Base-by-base conservation (phyloP, 2,888 invertebrate species). In the Fabriciana adippe region DNA sequence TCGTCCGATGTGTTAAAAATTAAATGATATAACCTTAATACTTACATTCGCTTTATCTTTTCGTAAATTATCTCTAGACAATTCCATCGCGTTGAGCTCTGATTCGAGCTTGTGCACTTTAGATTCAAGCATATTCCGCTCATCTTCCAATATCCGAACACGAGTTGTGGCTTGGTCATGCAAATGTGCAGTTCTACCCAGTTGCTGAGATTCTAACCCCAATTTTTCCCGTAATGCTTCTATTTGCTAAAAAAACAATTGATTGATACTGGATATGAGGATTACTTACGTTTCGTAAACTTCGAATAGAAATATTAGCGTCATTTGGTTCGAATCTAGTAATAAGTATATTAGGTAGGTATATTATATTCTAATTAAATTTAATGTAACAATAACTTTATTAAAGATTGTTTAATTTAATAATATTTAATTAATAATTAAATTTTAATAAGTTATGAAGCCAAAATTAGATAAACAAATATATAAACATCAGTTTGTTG, bases 21-120 rank as follows among this genome's bases (percentile, higher is more conserved):
- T 3, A 16, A 35, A 18, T 35, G 18, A 50, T n/a, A 18, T 16
- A 47, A 18, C 35, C 26, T n/a, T 68, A 31, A 26, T 70, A 83
- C 94, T 93, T 83, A 97, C 97, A 79, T 95, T 95, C 74, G 95
- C 94, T 84, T 97, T 97, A 81, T 97, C 97, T 76, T 95, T 94
- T 69, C 95, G 94, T 50, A 97, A 88, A 48, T 94, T 94, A 75
- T 97, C 97, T 74, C 95, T 93, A 13, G 96, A 93, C 6, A 96
- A 88, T 80, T 97, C 97, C 50, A 94, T 93, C 0, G 96, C 93
- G 67, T 95, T 95, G 45, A 97, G 93, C 81, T 98, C 98, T 0
- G 95, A 94, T 78, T 97, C 97, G 16, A 95, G 91, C 79, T 97
- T 96, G 78, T 96, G 95, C 66, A 98, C 90, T 70, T 96, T 94